Conservation (phyloP, 2,888 invertebrate genomes). For the Mythimna loreyi region DNA sequence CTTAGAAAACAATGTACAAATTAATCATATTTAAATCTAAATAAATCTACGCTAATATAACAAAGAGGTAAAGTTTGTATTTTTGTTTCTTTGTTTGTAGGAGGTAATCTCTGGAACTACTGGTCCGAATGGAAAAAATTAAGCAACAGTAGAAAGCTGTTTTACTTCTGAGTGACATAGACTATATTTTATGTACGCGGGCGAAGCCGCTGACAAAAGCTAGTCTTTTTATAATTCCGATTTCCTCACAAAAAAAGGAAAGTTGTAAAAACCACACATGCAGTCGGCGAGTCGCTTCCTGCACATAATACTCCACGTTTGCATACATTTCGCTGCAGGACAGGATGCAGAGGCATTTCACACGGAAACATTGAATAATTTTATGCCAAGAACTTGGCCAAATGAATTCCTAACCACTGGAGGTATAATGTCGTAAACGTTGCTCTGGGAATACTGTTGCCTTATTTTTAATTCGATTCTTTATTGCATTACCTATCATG, state of each 20-base stretch:
- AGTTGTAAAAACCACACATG: conserved; percentile 42
- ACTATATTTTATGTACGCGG: no score
- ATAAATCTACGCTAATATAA: no score
- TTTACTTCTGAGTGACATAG: no score
- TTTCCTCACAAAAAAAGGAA: neutral
- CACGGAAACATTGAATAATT: conserved; percentile 78
- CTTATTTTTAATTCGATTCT: no score
- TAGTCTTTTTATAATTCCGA: conserved; percentile 19
- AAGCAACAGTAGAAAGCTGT: no score
- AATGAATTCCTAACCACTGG: conserved; percentile 70
- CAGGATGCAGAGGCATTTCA: conserved; percentile 72
- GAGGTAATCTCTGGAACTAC: no score
- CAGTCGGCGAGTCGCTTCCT: conserved; percentile 48
- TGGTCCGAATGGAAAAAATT: no score
- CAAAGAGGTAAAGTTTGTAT: no score
- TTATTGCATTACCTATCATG: neutral
- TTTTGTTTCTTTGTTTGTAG: no score
- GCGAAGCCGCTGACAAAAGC: no score
- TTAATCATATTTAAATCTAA: no score
- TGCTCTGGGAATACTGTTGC: conserved; percentile 7
- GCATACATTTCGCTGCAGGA: conserved; percentile 68
- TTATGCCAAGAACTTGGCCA: conserved; percentile 71
- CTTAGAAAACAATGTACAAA: no score
- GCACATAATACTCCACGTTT: conserved; percentile 43
- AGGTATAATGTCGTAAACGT: conserved; percentile 49